Percentiles rank a stretch among this genome's conserved stretches.
Conservation (phyloP, 2,113 vertebrate species). For the Synchiropus splendidus region DNA sequence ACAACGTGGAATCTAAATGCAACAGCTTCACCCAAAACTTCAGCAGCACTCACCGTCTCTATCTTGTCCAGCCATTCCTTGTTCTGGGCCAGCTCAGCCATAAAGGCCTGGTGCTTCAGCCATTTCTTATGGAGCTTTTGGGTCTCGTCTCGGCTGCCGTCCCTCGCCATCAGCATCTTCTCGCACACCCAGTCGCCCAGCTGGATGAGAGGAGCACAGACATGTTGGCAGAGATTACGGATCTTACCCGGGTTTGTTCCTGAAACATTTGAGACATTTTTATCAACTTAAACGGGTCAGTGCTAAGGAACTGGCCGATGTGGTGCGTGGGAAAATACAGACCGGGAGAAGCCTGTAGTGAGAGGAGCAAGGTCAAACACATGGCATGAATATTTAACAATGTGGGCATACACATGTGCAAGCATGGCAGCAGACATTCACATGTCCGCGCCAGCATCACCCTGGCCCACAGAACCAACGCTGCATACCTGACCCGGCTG, state of each 20-base stretch:
- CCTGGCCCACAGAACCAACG: conserved; percentile 5
- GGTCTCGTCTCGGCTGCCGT: conserved; percentile 71
- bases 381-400: conserved; percentile 24
- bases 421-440: conserved; percentile 36
- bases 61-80: conserved; percentile 88
- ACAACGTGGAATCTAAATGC: too few species aligned
- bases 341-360: background rate
- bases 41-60: conserved; percentile 70
- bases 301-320: too few species aligned
- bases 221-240: too few species aligned
- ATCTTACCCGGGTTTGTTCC: too few species aligned
- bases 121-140: conserved; percentile 85
- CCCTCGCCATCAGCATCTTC: conserved; percentile 86
- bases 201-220: conserved; percentile 44
- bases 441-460: conserved; percentile 23
- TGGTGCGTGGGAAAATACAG: conserved; percentile 1
- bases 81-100: conserved; percentile 85
- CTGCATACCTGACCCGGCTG: background rate
- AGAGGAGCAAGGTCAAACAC: conserved; percentile 3
- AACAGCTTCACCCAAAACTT: too few species aligned
- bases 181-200: conserved; percentile 85
- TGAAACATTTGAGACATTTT: too few species aligned
- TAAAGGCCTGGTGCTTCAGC: conserved; percentile 88
- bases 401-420: conserved; percentile 44
- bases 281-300: too few species aligned